phyloP scores from a whole-genome alignment of 2,888 invertebrate species.

The Epiblema foenella region DNA sequence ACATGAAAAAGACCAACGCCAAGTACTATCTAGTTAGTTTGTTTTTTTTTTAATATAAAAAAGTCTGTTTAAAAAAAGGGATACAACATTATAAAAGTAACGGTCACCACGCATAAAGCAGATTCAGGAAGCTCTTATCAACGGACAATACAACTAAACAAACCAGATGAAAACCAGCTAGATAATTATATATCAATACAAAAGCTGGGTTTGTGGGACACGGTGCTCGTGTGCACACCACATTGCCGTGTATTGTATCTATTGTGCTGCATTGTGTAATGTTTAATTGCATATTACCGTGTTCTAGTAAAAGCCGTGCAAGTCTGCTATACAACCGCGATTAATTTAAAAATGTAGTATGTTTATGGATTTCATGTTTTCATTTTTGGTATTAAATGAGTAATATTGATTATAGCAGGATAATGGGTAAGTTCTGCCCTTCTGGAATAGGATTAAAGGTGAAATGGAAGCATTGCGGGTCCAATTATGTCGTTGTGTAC shows the following conservation, averaged over 20 bases:
- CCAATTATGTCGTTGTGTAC: neutral
- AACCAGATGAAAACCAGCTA: slow-evolving; percentile 8
- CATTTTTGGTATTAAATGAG: neutral
- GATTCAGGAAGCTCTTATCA: slow-evolving; percentile 21
- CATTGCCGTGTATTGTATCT: slow-evolving; percentile 55
- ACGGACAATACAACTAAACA: slow-evolving; percentile 18
- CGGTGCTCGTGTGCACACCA: slow-evolving; percentile 59
- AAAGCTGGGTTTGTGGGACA: slow-evolving; percentile 71
- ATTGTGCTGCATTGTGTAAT: slow-evolving; percentile 65
- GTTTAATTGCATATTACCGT: slow-evolving; percentile 57
- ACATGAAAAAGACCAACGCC: too few relatives aligned
- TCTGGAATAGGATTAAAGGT: slow-evolving; percentile 4
- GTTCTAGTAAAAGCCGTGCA: slow-evolving; percentile 21
- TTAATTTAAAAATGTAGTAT: neutral
- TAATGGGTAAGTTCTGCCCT: neutral
- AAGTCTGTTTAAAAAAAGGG: too few relatives aligned
- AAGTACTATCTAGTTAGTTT: too few relatives aligned
- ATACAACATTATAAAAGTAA: neutral
- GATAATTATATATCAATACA: slow-evolving; percentile 45
- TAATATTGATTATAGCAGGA: too few relatives aligned
- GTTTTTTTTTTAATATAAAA: too few relatives aligned
- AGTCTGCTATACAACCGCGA: neutral
- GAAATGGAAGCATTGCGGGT: slow-evolving; percentile 1
- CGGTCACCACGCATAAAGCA: neutral
- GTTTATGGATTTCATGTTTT: neutral